These are phyloP conservation scores for Leptinotarsa rubiginosa DNA, from an alignment of 2,888 invertebrate species.

Conservation along the genomic window DNA sequence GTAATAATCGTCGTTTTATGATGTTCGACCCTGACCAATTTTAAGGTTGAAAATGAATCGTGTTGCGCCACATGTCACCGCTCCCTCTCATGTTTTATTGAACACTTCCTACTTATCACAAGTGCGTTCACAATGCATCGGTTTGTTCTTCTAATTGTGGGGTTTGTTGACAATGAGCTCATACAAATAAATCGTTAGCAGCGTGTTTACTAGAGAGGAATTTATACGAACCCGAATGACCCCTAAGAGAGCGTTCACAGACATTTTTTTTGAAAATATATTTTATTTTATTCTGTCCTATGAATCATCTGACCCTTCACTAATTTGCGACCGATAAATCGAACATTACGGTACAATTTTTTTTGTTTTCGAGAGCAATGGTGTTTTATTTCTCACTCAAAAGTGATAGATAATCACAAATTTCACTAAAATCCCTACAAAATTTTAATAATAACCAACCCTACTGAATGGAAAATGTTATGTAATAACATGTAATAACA, in stretches of 20 bases:
- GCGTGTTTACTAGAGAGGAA: conserved; percentile 1
- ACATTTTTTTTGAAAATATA: no score
- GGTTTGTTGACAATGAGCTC: conserved; percentile 3
- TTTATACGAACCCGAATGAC: not conserved
- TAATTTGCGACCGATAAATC: no score
- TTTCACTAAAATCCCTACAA: no score
- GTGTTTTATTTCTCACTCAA: no score
- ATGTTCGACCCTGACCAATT: conserved; percentile 28
- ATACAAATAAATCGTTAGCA: not conserved
- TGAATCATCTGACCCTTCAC: no score
- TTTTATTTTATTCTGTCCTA: no score
- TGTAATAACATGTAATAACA: no score
- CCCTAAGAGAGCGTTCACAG: not conserved
- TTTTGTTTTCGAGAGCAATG: no score
- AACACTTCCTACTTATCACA: conserved; percentile 21
- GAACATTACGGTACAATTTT: no score
- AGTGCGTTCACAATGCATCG: conserved; percentile 14
- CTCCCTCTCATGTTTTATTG: conserved; percentile 16
- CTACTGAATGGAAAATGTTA: no score
- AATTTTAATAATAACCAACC: no score
- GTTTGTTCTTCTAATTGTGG: conserved; percentile 21
- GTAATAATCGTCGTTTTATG: conserved; percentile 6
- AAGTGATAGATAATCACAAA: no score
- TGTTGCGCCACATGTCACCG: conserved; percentile 15
- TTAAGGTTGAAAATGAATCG: conserved; percentile 20